Evolutionary conservation across 2,113 vertebrate species (phyloP).

Genomic region (Tympanuchus pallidicinctus): DNA sequence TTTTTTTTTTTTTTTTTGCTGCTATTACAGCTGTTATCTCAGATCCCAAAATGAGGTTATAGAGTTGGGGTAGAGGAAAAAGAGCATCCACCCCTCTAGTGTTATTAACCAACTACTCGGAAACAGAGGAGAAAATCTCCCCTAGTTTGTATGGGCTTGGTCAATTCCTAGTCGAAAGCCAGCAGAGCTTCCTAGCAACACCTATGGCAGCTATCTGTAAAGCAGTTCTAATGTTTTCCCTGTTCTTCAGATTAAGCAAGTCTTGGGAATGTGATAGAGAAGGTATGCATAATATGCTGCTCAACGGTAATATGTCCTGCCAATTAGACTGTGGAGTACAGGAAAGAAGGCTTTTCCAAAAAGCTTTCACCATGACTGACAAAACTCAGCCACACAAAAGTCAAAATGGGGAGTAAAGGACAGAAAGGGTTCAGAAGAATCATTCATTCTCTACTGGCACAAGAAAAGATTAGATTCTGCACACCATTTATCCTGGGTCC

Average conservation of each 20-base stretch:
- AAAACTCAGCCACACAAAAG: background rate
- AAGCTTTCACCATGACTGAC: background rate
- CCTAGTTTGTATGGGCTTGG: background rate
- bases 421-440: background rate
- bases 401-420: background rate
- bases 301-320: background rate
- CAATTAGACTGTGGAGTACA: background rate
- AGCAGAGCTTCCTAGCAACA: background rate
- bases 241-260: constrained; percentile 14
- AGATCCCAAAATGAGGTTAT: background rate
- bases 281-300: background rate
- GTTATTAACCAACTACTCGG: background rate
- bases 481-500: background rate
- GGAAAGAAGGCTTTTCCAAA: background rate
- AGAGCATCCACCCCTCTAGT: background rate
- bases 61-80: background rate
- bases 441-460: background rate
- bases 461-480: background rate
- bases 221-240: background rate
- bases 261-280: background rate
- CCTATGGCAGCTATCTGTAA: background rate
- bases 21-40: background rate
- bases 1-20: background rate
- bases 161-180: background rate
- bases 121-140: constrained; percentile 3